Percentiles rank a stretch among this genome's conserved stretches.
phyloP scores from a whole-genome alignment of 2,888 invertebrate species.

The Drosophila subquinaria region DNA sequence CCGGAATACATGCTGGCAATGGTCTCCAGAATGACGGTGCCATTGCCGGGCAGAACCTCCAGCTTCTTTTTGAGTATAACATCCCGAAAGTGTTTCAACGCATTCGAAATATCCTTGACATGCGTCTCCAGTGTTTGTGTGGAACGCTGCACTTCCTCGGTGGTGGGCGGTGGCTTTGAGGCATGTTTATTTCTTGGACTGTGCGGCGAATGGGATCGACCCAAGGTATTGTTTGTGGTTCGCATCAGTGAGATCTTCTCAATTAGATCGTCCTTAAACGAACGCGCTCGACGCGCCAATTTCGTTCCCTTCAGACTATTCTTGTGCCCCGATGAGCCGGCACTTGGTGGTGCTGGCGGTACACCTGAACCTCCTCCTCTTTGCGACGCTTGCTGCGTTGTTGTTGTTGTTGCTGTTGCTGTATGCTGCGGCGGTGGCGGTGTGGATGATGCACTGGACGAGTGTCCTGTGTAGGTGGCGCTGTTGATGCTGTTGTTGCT shows the following conservation, averaged over 20 bases:
- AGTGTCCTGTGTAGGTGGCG: slow-evolving; percentile 45
- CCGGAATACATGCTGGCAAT: slow-evolving; percentile 94
- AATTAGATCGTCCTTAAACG: slow-evolving; percentile 96
- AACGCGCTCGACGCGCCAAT: slow-evolving; percentile 94
- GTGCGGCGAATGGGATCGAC: slow-evolving; percentile 88
- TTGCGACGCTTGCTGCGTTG: slow-evolving; percentile 7
- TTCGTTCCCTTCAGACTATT: slow-evolving; percentile 93
- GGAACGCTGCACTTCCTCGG: slow-evolving; percentile 87
- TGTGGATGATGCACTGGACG: slow-evolving; percentile 48
- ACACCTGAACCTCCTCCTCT: slow-evolving; percentile 40
- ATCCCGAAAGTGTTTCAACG: slow-evolving; percentile 95
- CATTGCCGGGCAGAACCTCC: slow-evolving; percentile 97
- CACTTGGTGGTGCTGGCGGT: slow-evolving; percentile 68
- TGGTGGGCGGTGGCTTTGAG: slow-evolving; percentile 85
- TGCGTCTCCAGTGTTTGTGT: slow-evolving; percentile 91
- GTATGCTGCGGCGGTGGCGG: slow-evolving; percentile 65
- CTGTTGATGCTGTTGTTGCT: slow-evolving; percentile 68
- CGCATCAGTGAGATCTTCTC: slow-evolving; percentile 96
- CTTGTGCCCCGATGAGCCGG: slow-evolving; percentile 88
- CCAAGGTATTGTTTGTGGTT: slow-evolving; percentile 88
- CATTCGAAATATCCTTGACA: slow-evolving; percentile 91
- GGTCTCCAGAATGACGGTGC: slow-evolving; percentile 96
- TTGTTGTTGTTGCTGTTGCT: slow-evolving; percentile 24
- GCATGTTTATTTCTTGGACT: slow-evolving; percentile 88
- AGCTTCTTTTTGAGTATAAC: slow-evolving; percentile 96